These are phyloP conservation scores for Halichoerus grypus DNA, from an alignment of 2,113 vertebrate genomes.

Conservation along the genomic window DNA sequence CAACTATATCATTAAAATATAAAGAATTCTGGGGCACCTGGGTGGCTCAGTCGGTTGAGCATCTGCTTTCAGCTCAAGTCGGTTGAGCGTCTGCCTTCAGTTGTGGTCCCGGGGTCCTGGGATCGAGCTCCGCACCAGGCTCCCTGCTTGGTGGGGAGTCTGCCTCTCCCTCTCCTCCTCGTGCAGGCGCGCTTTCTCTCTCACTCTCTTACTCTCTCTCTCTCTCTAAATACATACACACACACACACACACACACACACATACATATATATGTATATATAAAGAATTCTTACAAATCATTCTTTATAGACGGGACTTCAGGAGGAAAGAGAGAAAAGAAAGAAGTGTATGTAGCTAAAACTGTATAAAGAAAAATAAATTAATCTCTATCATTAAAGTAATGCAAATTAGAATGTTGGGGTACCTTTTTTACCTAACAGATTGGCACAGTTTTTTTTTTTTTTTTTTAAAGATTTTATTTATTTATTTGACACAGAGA, in stretches of 20 bases:
- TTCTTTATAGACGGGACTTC: neutral
- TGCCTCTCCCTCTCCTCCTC: neutral
- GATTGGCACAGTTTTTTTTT: neutral
- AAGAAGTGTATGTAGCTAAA: neutral
- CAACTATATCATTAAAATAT: neutral
- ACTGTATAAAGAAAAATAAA: conserved; percentile 1
- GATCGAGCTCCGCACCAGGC: neutral
- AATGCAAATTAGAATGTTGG: neutral
- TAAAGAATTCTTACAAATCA: conserved; percentile 12
- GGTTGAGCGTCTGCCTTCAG: neutral
- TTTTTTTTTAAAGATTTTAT: no score
- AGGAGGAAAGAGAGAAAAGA: neutral
- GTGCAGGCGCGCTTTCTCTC: no score
- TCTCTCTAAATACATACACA: no score
- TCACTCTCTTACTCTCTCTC: no score
- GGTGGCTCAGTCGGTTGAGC: neutral
- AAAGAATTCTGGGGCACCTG: neutral
- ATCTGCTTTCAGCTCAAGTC: neutral
- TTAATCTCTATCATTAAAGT: neutral
- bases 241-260: no score
- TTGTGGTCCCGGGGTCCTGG: neutral
- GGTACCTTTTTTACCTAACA: neutral
- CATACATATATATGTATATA: neutral
- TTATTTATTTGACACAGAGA: no score
- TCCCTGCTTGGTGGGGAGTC: neutral